Evolutionary conservation across 2,113 vertebrate genomes (phyloP).

Genomic region (Aspidoscelis tigris): DNA sequence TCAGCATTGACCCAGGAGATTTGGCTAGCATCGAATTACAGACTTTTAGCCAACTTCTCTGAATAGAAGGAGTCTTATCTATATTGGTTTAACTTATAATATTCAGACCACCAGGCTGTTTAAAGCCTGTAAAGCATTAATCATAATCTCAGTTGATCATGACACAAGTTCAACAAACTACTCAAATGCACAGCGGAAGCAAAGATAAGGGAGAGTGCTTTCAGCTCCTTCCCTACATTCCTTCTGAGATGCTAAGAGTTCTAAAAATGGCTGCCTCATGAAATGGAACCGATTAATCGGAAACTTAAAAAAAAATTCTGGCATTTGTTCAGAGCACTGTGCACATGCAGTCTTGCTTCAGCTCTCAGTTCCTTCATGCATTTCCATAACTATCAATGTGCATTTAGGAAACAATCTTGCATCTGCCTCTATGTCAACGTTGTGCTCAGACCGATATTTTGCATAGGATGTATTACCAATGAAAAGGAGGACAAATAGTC

Average conservation of each 20-base stretch:
- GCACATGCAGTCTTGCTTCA: background rate
- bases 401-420: background rate
- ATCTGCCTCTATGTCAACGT: background rate
- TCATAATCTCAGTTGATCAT: no score
- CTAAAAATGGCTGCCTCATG: background rate
- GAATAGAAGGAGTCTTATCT: background rate
- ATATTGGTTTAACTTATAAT: no score
- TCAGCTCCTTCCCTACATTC: background rate
- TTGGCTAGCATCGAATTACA: background rate
- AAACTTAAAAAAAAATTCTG: background rate
- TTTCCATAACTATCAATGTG: background rate
- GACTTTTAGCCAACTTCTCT: slow-evolving; percentile 7
- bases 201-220: background rate
- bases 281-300: background rate
- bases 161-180: no score
- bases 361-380: background rate
- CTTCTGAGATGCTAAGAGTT: background rate
- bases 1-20: background rate
- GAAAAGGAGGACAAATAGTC: background rate
- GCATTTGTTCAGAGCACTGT: background rate
- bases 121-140: no score
- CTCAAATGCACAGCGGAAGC: background rate
- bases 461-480: background rate
- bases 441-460: background rate
- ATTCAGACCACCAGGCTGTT: no score